Evolutionary conservation across 2,113 vertebrate genomes (phyloP).

Genomic region (Eubucco bourcierii): DNA sequence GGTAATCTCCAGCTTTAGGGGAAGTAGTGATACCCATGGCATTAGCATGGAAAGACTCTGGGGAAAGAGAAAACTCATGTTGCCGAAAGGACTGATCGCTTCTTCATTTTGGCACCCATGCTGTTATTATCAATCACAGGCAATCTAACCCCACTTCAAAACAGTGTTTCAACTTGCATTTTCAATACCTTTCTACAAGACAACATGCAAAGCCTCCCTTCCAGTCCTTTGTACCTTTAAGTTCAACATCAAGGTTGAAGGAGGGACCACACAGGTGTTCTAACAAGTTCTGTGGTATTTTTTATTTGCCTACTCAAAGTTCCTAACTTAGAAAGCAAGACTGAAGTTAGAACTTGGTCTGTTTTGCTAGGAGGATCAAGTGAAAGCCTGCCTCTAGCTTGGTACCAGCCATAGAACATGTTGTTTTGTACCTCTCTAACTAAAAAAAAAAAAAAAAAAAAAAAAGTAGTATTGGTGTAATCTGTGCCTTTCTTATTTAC

Average conservation of each 20-base stretch:
- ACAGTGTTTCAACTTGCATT: not conserved
- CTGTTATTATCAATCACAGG: not conserved
- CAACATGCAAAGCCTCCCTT: not conserved
- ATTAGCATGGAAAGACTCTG: not conserved
- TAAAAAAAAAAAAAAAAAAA: not conserved
- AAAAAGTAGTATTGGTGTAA: fast-evolving
- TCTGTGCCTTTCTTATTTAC: not conserved
- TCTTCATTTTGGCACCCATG: not conserved
- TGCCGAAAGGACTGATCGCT: not conserved
- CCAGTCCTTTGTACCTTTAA: not conserved
- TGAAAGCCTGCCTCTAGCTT: not conserved
- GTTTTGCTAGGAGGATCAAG: not conserved
- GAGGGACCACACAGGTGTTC: not conserved
- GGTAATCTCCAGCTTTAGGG: not conserved
- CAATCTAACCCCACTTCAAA: not conserved
- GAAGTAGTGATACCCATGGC: not conserved
- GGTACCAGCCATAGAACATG: not conserved
- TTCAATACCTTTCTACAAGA: not conserved
- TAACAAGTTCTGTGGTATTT: not conserved
- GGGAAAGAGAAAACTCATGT: not conserved
- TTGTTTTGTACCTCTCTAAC: not conserved
- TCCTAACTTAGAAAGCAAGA: not conserved
- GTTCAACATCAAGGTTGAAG: not conserved
- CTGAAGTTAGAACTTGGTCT: not conserved
- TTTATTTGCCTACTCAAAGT: fast-evolving